These are phyloP conservation scores for Benitochromis conjunctus DNA, from an alignment of 2,113 vertebrate genomes.

Conservation along the genomic window DNA sequence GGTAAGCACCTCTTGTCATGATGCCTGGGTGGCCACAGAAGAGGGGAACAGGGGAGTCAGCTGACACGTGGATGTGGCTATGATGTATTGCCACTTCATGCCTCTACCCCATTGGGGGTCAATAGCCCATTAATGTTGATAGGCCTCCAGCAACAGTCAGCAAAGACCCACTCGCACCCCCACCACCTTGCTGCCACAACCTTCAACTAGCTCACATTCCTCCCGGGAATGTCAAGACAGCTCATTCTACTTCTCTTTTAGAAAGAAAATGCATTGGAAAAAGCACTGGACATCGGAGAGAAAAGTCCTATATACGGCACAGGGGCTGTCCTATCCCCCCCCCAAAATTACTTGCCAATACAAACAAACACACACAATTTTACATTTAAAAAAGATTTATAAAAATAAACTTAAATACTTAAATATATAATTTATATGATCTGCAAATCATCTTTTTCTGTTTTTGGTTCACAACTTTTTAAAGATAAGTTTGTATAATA, in stretches of 20 bases:
- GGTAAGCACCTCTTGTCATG: background rate
- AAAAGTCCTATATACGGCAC: background rate
- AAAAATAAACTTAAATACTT: background rate
- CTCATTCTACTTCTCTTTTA: constrained; percentile 23
- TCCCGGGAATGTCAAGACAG: constrained; percentile 15
- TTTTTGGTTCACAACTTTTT: background rate
- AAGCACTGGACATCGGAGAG: background rate
- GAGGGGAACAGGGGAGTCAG: background rate
- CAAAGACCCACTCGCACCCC: constrained; percentile 11
- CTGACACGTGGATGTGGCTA: constrained; percentile 49
- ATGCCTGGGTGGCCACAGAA: constrained; percentile 35
- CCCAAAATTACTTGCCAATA: background rate
- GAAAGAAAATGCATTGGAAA: background rate
- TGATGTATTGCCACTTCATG: constrained; percentile 70
- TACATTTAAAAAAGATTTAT: rapidly evolving
- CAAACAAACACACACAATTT: background rate
- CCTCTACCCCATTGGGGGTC: constrained; percentile 56
- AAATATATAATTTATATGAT: background rate
- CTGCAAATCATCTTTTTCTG: background rate
- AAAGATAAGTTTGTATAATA: background rate
- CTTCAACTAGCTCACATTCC: constrained; percentile 26
- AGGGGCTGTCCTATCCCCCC: background rate
- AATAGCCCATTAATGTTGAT: constrained; percentile 69
- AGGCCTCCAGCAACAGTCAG: constrained; percentile 44
- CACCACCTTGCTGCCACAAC: background rate